These are phyloP conservation scores for Grapholita molesta DNA, from an alignment of 1,140 invertebrate species.

Conservation along the genomic window DNA sequence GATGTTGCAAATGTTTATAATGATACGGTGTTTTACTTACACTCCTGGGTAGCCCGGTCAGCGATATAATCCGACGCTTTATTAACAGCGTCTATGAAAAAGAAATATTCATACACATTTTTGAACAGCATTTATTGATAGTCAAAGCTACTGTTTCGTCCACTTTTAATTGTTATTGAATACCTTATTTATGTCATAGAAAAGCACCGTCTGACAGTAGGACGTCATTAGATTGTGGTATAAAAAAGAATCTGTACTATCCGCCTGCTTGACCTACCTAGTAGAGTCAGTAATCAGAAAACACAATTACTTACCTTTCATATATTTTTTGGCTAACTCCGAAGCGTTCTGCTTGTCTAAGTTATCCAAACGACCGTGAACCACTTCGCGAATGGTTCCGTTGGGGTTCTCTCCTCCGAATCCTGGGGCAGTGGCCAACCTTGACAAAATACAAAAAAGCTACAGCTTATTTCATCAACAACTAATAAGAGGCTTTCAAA, in stretches of 20 bases:
- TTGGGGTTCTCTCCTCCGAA: conserved; percentile 23
- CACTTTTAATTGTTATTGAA: no score
- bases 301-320: conserved; percentile 27
- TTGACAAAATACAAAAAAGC: neutral
- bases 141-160: no score
- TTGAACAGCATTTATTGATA: neutral
- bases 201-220: no score
- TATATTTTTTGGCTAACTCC: conserved; percentile 18
- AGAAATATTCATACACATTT: neutral
- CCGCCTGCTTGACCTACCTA: no score
- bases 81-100: conserved; percentile 38
- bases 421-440: neutral
- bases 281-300: no score
- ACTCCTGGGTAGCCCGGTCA: conserved; percentile 44
- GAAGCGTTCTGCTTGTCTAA: conserved; percentile 12
- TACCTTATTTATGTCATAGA: no score
- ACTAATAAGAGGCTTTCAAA: no score
- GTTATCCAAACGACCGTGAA: conserved; percentile 19
- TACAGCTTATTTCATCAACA: neutral
- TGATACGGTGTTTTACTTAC: conserved; percentile 28
- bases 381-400: conserved; percentile 24
- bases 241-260: no score
- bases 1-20: no score
- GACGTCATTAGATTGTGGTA: no score
- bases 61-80: conserved; percentile 42